These are phyloP conservation scores for Sycophila sp. DNA, from an alignment of 1,140 invertebrate species.

Conservation along the genomic window DNA sequence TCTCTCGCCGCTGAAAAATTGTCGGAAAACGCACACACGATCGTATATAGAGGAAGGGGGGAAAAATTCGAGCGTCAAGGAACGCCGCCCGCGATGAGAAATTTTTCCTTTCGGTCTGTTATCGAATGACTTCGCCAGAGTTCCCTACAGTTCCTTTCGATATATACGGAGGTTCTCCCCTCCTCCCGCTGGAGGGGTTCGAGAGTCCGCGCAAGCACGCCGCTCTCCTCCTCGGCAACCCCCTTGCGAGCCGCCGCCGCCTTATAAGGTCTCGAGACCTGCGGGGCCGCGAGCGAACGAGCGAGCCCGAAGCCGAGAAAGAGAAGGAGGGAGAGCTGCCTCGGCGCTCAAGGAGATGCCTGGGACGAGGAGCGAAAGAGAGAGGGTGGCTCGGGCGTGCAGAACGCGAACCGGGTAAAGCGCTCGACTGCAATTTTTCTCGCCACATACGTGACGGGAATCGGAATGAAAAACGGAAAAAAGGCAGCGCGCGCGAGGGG, in stretches of 20 bases:
- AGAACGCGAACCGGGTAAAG: slow-evolving; percentile 66
- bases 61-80: background rate
- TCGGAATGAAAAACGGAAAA: slow-evolving; percentile 57
- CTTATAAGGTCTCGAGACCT: slow-evolving; percentile 40
- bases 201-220: background rate
- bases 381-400: slow-evolving; percentile 57
- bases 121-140: slow-evolving; percentile 18
- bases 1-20: too few relatives aligned
- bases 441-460: slow-evolving; percentile 67
- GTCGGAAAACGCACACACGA: too few relatives aligned
- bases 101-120: slow-evolving; percentile 27
- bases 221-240: background rate
- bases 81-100: slow-evolving; percentile 5
- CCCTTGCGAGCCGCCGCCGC: background rate
- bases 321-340: background rate
- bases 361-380: slow-evolving; percentile 34
- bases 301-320: slow-evolving; percentile 13
- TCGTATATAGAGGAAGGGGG: too few relatives aligned
- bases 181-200: background rate
- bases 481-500: slow-evolving; percentile 39
- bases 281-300: slow-evolving; percentile 42
- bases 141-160: background rate
- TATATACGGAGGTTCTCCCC: background rate
- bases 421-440: slow-evolving; percentile 68
- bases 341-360: too few relatives aligned